phyloP scores from a whole-genome alignment of 2,797 vertebrate genomes.

The Mustela erminea region DNA sequence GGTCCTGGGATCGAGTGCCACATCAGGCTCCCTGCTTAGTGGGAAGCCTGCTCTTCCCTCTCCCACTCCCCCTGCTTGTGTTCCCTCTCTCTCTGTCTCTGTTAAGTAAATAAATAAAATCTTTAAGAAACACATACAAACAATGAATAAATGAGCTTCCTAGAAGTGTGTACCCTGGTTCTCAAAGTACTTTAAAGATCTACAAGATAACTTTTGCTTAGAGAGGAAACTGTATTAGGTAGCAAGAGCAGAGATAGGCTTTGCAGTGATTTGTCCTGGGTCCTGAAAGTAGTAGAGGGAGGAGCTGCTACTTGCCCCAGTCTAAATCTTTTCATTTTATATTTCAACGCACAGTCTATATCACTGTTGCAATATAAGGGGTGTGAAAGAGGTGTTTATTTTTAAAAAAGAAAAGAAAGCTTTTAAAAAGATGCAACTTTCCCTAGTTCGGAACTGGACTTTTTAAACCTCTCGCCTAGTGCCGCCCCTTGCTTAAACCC shows the following conservation, averaged over 20 bases:
- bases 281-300: neutral
- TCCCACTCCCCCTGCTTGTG: no score
- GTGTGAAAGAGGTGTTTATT: neutral
- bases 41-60: no score
- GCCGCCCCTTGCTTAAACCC: neutral
- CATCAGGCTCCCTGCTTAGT: no score
- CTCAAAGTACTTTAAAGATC: neutral
- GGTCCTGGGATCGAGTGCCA: no score
- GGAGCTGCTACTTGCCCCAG: neutral
- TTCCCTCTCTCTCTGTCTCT: no score
- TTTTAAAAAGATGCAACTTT: conserved; percentile 1
- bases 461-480: neutral
- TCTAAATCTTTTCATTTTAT: neutral
- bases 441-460: neutral
- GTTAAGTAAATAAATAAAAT: no score
- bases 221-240: neutral
- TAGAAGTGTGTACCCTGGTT: neutral
- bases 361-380: neutral
- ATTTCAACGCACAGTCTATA: neutral
- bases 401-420: neutral
- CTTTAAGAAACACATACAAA: neutral
- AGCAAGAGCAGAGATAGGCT: neutral
- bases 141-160: neutral
- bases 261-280: neutral
- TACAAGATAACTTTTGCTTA: conserved; percentile 36